A percentile compares a stretch with the other conserved stretches of the same genome.
Evolutionary conservation across 2,888 invertebrate species (phyloP).

Genomic region (Erynnis tages): DNA sequence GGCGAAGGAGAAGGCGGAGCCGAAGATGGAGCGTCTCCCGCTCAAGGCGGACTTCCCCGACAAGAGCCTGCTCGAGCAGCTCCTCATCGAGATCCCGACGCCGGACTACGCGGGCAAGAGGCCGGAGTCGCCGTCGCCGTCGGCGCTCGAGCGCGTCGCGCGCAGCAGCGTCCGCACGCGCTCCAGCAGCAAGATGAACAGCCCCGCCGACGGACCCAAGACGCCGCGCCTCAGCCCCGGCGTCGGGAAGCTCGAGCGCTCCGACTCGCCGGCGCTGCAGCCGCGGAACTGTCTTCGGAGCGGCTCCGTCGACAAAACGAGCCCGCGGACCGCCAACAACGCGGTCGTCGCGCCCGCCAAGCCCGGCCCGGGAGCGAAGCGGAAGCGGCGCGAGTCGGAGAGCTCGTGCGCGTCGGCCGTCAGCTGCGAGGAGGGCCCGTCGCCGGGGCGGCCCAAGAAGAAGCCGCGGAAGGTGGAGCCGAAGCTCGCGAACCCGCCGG

Average conservation of each 20-base stretch:
- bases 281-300: constrained; percentile 57
- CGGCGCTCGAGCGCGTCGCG: constrained; percentile 67
- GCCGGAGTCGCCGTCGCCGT: constrained; percentile 71
- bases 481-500: constrained; percentile 74
- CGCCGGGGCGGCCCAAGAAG: constrained; percentile 64
- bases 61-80: constrained; percentile 87
- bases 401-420: constrained; percentile 85
- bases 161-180: constrained; percentile 83
- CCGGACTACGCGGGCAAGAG: constrained; percentile 77
- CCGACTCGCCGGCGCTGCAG: constrained; percentile 62
- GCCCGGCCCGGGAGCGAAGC: constrained; percentile 74
- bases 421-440: constrained; percentile 80
- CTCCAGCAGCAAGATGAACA: constrained; percentile 85
- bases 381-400: constrained; percentile 90
- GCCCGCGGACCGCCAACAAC: constrained; percentile 45
- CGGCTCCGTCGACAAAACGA: constrained; percentile 63
- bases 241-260: constrained; percentile 48
- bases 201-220: constrained; percentile 81
- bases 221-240: constrained; percentile 73
- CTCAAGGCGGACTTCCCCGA: constrained; percentile 75
- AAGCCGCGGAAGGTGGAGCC: constrained; percentile 56
- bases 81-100: constrained; percentile 91
- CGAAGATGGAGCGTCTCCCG: constrained; percentile 60
- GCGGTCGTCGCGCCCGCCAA: constrained; percentile 39
- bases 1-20: constrained; percentile 41